Conservation (phyloP, 2,113 vertebrate genomes). For the Rhinoderma darwinii region DNA sequence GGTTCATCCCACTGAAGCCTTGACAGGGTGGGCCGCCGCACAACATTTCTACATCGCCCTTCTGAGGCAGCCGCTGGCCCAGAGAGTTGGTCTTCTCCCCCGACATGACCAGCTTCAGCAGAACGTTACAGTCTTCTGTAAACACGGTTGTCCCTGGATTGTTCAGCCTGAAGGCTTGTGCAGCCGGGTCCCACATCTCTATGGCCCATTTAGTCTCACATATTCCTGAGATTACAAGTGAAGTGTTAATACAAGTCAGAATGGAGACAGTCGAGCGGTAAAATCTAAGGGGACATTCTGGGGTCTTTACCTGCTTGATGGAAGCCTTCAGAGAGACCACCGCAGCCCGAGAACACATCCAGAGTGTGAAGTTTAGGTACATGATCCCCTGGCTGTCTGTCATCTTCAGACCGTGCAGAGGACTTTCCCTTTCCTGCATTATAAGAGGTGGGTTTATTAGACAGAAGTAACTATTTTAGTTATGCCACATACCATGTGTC, state of each 20-base stretch:
- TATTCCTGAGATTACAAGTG: slow-evolving; percentile 64
- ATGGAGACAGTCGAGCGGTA: background rate
- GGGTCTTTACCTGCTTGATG: slow-evolving; percentile 87
- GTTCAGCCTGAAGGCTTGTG: slow-evolving; percentile 94
- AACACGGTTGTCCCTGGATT: slow-evolving; percentile 92
- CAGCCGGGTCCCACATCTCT: slow-evolving; percentile 98
- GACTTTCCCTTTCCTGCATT: slow-evolving; percentile 87
- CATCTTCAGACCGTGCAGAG: slow-evolving; percentile 69
- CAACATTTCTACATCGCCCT: slow-evolving; percentile 94
- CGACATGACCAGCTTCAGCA: slow-evolving; percentile 93
- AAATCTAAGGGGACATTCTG: background rate
- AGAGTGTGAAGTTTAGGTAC: slow-evolving; percentile 83
- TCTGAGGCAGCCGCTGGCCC: slow-evolving; percentile 92
- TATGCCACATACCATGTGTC: background rate
- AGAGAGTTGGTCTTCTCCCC: slow-evolving; percentile 87
- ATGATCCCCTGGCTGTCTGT: slow-evolving; percentile 70
- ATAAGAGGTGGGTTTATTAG: no score
- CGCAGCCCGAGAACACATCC: slow-evolving; percentile 95
- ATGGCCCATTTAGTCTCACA: slow-evolving; percentile 91
- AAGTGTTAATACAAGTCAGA: background rate
- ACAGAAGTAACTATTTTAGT: fast-evolving
- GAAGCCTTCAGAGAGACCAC: slow-evolving; percentile 93
- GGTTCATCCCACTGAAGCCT: slow-evolving; percentile 98
- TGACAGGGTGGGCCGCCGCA: slow-evolving; percentile 95
- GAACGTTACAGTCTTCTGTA: slow-evolving; percentile 93